Evolutionary conservation across 2,113 vertebrate genomes (phyloP).

Genomic region (Malurus elegans): DNA sequence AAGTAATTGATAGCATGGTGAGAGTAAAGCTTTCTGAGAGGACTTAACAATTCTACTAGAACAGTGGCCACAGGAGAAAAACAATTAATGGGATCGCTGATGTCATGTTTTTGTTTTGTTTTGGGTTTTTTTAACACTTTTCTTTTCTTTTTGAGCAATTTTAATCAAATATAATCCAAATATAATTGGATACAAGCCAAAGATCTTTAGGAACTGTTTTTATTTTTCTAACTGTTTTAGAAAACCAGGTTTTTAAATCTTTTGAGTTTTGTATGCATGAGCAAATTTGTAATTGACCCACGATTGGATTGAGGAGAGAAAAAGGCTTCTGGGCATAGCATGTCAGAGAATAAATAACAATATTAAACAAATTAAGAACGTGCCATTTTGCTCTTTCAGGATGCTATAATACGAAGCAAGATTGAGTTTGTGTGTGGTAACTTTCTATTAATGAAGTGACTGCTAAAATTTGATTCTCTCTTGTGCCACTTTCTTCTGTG

Average conservation of each 20-base stretch:
- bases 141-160: neutral
- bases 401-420: neutral
- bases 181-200: neutral
- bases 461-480: neutral
- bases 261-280: neutral
- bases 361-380: neutral
- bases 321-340: neutral
- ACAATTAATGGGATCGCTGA: neutral
- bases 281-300: neutral
- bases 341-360: neutral
- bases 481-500: neutral
- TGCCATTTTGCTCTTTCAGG: neutral
- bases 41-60: neutral
- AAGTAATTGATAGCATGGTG: neutral
- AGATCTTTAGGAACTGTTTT: neutral
- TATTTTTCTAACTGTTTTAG: neutral
- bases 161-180: neutral
- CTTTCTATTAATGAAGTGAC: neutral
- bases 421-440: neutral
- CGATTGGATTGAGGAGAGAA: neutral
- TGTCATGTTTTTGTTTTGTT: neutral
- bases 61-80: neutral
- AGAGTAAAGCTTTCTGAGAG: neutral
- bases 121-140: neutral
- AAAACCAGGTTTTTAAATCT: neutral